Evolutionary conservation across 64 coral and sea anemone species (phyloP).

Genomic region (Dendronephthya gigantea): DNA sequence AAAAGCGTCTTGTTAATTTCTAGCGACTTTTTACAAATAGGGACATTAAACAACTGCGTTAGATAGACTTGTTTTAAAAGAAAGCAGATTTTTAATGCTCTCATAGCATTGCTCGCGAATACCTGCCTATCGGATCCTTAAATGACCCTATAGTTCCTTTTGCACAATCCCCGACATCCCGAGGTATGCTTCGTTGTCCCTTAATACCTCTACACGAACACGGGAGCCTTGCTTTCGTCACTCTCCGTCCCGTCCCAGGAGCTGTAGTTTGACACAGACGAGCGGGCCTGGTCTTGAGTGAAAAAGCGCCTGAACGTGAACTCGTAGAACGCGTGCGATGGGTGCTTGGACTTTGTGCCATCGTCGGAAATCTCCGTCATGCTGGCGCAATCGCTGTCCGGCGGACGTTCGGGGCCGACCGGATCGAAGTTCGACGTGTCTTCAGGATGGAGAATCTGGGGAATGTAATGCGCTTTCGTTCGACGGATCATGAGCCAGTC

Average conservation of each 20-base stretch:
- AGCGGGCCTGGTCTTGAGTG: background rate
- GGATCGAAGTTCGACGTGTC: conserved; percentile 13
- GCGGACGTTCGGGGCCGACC: background rate
- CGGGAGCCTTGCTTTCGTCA: conserved; percentile 3
- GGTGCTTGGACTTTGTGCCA: background rate
- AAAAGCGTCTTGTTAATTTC: too few relatives aligned
- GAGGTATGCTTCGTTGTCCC: background rate
- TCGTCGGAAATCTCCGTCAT: background rate
- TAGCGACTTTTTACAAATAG: too few relatives aligned
- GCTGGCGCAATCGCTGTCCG: background rate
- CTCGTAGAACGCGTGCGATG: conserved; percentile 5
- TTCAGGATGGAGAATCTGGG: background rate
- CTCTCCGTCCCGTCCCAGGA: background rate
- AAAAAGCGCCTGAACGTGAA: conserved; percentile 1
- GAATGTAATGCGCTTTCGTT: background rate
- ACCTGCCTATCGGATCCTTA: too few relatives aligned
- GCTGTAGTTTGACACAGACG: conserved; percentile 12
- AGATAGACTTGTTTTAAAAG: too few relatives aligned
- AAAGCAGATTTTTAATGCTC: too few relatives aligned
- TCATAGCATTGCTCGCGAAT: too few relatives aligned
- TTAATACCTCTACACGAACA: background rate
- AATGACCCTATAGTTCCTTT: too few relatives aligned
- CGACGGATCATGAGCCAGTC: conserved; percentile 45
- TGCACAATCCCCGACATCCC: background rate
- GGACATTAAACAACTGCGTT: too few relatives aligned